Conservation (phyloP, 2,797 vertebrate species). For the Schizopygopsis malacanthus region DNA sequence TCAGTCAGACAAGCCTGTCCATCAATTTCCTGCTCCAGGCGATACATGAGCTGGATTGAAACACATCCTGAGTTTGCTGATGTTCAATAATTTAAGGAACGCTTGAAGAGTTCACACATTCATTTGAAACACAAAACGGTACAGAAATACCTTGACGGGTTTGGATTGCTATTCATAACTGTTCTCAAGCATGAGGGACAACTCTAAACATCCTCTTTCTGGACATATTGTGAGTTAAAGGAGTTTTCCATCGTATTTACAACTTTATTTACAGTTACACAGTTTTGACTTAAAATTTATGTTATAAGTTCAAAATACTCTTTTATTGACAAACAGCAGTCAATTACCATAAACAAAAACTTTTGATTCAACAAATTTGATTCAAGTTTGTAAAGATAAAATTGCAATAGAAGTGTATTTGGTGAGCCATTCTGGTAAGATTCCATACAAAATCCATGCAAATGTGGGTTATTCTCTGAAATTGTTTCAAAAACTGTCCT, state of each 20-base stretch:
- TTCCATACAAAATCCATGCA: not conserved
- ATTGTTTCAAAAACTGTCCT: no score
- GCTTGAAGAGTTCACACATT: not conserved
- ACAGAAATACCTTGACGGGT: not conserved
- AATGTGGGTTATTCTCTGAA: no score
- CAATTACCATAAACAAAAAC: not conserved
- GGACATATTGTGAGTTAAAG: not conserved
- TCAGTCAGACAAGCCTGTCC: not conserved
- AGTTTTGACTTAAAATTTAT: not conserved
- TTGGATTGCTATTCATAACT: not conserved
- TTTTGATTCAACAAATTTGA: not conserved
- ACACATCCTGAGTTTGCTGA: conserved; percentile 12
- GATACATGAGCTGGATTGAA: conserved; percentile 9
- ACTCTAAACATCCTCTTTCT: not conserved
- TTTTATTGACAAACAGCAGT: not conserved
- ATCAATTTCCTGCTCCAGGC: conserved; percentile 29
- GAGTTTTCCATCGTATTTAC: not conserved
- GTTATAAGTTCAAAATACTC: not conserved
- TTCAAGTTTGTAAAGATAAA: not conserved
- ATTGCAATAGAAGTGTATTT: not conserved
- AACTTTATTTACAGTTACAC: not conserved
- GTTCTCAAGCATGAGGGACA: not conserved
- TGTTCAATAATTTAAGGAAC: conserved; percentile 11
- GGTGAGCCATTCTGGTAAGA: not conserved
- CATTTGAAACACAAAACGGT: conserved; percentile 7